phyloP scores from a whole-genome alignment of 2,888 invertebrate species.

The Mantis religiosa region DNA sequence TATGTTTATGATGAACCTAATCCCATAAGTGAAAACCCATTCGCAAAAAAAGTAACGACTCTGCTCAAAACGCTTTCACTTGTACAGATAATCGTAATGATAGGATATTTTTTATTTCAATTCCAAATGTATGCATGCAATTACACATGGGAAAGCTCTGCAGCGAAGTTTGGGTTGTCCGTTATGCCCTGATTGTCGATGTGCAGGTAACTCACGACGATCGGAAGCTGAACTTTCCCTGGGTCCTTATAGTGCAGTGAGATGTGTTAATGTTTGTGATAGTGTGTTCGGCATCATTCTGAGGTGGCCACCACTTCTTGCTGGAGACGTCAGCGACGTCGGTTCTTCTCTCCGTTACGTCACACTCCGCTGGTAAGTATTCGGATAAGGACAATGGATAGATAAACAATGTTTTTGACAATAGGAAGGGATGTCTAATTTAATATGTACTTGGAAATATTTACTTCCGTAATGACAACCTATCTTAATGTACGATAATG shows the following conservation, averaged over 20 bases:
- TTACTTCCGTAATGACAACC: too few relatives aligned
- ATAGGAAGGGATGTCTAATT: too few relatives aligned
- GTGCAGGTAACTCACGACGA: not conserved
- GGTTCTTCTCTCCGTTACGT: not conserved
- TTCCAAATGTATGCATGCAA: not conserved
- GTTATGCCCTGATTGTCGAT: not conserved
- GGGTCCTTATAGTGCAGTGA: not conserved
- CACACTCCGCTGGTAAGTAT: not conserved
- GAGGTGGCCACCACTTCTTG: not conserved
- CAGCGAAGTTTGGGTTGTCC: not conserved
- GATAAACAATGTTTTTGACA: too few relatives aligned
- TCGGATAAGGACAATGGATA: too few relatives aligned
- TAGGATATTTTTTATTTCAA: not conserved
- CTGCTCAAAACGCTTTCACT: not conserved
- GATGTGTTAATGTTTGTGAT: not conserved
- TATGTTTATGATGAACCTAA: not conserved
- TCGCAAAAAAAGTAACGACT: not conserved
- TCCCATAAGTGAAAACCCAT: not conserved
- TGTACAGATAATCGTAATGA: not conserved
- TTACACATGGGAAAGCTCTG: not conserved
- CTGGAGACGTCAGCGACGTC: not conserved
- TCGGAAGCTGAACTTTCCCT: not conserved
- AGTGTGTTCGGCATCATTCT: not conserved
- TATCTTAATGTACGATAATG: too few relatives aligned
- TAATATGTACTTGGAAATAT: too few relatives aligned